Percentiles rank a stretch among this genome's conserved stretches.
Conservation (phyloP, 2,797 vertebrate genomes). For the Pelodytes ibericus region DNA sequence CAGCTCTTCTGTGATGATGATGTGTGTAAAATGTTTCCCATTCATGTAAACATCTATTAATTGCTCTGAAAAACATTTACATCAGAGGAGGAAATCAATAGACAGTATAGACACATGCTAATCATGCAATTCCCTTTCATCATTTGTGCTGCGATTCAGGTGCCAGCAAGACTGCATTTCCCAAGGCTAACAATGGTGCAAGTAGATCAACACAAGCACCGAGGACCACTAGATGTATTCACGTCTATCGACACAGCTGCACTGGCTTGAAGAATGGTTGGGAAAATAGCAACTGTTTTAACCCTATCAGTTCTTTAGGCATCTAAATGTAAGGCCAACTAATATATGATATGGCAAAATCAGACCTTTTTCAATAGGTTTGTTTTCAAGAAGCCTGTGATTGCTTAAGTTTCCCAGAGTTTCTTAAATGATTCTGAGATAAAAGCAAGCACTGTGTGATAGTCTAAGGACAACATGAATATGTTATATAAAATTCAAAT, state of each 20-base stretch:
- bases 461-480: too few species aligned
- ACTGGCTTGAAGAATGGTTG: constrained; percentile 8
- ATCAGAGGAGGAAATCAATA: constrained; percentile 51
- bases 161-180: constrained; percentile 47
- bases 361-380: too few species aligned
- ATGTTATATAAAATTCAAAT: too few species aligned
- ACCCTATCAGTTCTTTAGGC: neutral
- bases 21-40: constrained; percentile 50
- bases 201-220: constrained; percentile 39
- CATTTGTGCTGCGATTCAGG: constrained; percentile 47
- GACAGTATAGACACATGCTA: constrained; percentile 49
- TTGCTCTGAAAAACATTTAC: constrained; percentile 51
- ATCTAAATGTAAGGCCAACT: neutral
- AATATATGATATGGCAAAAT: too few species aligned
- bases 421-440: too few species aligned
- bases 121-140: constrained; percentile 43
- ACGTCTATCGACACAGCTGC: constrained; percentile 40
- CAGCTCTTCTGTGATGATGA: constrained; percentile 29
- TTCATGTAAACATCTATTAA: constrained; percentile 56
- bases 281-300: constrained; percentile 18
- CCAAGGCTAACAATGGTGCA: constrained; percentile 40
- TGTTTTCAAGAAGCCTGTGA: too few species aligned
- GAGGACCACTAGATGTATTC: constrained; percentile 33
- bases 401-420: too few species aligned
- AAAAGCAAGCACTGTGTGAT: too few species aligned